These are phyloP conservation scores for Hyles euphorbiae DNA, from an alignment of 1,140 invertebrate species.

Conservation along the genomic window DNA sequence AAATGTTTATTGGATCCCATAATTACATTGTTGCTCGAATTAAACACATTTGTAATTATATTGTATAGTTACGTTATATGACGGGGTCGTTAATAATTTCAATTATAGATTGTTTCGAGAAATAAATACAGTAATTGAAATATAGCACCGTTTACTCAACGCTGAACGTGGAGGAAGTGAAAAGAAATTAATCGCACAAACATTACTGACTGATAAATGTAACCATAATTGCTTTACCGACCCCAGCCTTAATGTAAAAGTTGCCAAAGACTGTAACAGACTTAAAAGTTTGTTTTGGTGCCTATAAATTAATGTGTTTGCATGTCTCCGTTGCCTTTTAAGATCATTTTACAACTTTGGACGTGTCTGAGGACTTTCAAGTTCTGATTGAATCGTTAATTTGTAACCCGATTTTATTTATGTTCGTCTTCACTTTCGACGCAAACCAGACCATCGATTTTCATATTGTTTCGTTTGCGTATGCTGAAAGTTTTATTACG, in stretches of 20 bases:
- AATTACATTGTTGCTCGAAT: conserved; percentile 62
- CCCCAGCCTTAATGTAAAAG: conserved; percentile 65
- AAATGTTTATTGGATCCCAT: conserved; percentile 55
- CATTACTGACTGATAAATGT: conserved; percentile 46
- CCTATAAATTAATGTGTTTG: conserved; percentile 71
- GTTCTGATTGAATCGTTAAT: conserved; percentile 9
- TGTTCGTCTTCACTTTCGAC: not conserved
- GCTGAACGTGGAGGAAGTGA: conserved; percentile 29
- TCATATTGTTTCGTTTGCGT: no score
- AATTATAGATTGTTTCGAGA: conserved; percentile 8
- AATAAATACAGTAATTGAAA: conserved; percentile 7
- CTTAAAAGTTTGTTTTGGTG: conserved; percentile 65
- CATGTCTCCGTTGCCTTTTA: conserved; percentile 41
- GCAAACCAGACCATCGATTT: not conserved
- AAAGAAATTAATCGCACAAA: conserved; percentile 31
- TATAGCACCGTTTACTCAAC: no score
- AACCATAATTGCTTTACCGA: conserved; percentile 54
- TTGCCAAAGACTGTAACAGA: conserved; percentile 50
- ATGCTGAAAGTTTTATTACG: no score
- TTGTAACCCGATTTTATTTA: not conserved
- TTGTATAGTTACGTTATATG: conserved; percentile 2
- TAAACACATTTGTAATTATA: conserved; percentile 32
- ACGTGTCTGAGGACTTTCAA: conserved; percentile 16
- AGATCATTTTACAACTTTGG: conserved; percentile 42
- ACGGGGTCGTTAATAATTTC: conserved; percentile 7